Conservation (phyloP, 2,888 invertebrate genomes). For the Leptopilina syphax region DNA sequence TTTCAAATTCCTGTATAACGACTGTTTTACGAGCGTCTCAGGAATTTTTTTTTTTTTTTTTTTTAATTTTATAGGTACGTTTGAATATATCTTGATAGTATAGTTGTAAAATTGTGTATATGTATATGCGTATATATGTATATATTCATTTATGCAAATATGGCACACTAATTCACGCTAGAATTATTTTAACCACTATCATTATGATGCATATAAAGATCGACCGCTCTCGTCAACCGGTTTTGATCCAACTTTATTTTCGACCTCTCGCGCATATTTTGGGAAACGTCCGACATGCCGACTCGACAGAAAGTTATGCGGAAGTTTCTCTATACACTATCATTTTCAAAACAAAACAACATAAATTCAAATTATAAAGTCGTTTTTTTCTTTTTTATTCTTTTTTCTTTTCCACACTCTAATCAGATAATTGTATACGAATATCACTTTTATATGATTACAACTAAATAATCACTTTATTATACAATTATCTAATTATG, state of each 20-base stretch:
- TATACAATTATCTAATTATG: too few species aligned
- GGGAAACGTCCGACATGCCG: conserved; percentile 11
- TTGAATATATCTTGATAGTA: neutral
- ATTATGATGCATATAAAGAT: conserved; percentile 37
- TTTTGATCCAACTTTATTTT: conserved; percentile 19
- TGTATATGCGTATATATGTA: neutral
- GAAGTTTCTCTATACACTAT: conserved; percentile 1
- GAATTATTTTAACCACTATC: conserved; percentile 59
- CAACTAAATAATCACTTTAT: too few species aligned
- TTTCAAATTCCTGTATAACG: conserved; percentile 16
- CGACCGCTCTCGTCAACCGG: conserved; percentile 38
- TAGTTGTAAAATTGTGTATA: neutral
- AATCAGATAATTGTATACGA: too few species aligned
- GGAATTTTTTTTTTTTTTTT: conserved; percentile 11
- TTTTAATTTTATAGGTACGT: neutral
- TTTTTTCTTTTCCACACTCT: too few species aligned
- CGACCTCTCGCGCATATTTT: conserved; percentile 22
- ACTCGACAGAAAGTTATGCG: conserved; percentile 24
- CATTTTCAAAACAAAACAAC: too few species aligned
- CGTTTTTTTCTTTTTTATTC: too few species aligned
- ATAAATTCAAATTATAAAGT: neutral
- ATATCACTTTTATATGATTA: too few species aligned
- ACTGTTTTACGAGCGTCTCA: conserved; percentile 24
- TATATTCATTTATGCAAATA: conserved; percentile 19
- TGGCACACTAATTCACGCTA: conserved; percentile 58